Conservation (phyloP, 2,113 vertebrate genomes). For the Thamnaconus septentrionalis region DNA sequence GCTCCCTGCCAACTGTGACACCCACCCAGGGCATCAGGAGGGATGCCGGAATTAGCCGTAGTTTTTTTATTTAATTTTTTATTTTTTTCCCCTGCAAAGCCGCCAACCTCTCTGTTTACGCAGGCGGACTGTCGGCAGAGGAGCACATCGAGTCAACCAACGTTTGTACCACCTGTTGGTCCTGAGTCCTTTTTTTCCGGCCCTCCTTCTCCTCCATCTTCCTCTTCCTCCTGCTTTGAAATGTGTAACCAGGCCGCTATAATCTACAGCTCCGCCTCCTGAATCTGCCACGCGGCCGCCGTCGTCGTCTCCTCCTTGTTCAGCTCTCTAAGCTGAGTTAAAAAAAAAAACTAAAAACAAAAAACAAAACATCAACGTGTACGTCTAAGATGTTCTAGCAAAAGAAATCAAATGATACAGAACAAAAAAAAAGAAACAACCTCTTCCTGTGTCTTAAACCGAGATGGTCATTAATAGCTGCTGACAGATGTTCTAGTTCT, state of each 20-base stretch:
- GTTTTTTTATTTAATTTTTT: no score
- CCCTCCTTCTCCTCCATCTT: conserved; percentile 11
- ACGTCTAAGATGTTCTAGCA: conserved; percentile 58
- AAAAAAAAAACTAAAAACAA: conserved; percentile 30
- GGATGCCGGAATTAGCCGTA: conserved; percentile 7
- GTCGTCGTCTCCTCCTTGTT: conserved; percentile 28
- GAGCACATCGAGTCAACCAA: conserved; percentile 54
- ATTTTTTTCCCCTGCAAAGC: no score
- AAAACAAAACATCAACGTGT: conserved; percentile 19
- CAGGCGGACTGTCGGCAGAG: conserved; percentile 45
- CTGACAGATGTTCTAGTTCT: conserved; percentile 72
- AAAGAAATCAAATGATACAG: conserved; percentile 25
- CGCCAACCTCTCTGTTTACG: conserved; percentile 68
- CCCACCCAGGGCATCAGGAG: conserved; percentile 18
- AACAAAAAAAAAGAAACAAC: conserved; percentile 29
- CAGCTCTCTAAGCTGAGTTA: conserved; percentile 37
- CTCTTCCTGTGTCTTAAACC: conserved; percentile 75
- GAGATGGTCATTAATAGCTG: conserved; percentile 68
- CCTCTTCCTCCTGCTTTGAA: conserved; percentile 7
- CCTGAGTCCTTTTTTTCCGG: conserved; percentile 7
- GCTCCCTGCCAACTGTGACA: conserved; percentile 60
- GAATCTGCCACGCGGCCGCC: conserved; percentile 33
- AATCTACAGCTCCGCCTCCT: conserved; percentile 44
- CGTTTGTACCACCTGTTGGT: conserved; percentile 30
- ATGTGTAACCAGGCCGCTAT: conserved; percentile 52